These are phyloP conservation scores for Ceyx erithaca DNA, from an alignment of 2,797 vertebrate species.

Conservation along the genomic window DNA sequence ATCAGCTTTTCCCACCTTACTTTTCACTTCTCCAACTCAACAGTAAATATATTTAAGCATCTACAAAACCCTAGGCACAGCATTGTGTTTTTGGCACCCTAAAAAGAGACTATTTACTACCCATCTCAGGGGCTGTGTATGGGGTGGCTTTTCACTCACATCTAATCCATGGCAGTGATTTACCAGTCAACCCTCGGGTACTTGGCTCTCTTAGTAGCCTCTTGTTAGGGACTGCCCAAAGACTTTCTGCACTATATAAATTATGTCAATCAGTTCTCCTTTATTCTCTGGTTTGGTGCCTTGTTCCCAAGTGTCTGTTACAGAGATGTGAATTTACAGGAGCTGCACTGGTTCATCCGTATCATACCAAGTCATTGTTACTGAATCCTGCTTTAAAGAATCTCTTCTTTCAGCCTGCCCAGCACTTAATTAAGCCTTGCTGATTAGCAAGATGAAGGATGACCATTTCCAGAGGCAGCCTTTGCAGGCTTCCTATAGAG, in stretches of 20 bases:
- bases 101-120: neutral
- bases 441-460: neutral
- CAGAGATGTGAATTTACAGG: neutral
- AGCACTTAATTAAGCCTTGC: conserved; percentile 3
- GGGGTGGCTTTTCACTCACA: neutral
- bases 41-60: neutral
- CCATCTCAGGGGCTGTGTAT: fast-evolving
- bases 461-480: neutral
- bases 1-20: neutral
- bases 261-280: neutral
- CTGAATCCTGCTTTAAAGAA: neutral
- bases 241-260: neutral
- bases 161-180: neutral
- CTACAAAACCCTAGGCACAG: neutral
- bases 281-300: neutral
- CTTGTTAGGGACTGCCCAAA: neutral
- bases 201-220: neutral
- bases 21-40: neutral
- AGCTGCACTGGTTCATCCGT: neutral
- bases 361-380: neutral
- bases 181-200: neutral
- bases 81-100: fast-evolving
- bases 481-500: neutral
- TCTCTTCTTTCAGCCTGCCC: neutral
- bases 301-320: neutral